These are phyloP conservation scores for Sphenopsis melanotis DNA, from an alignment of 2,797 vertebrate genomes.

Conservation along the genomic window DNA sequence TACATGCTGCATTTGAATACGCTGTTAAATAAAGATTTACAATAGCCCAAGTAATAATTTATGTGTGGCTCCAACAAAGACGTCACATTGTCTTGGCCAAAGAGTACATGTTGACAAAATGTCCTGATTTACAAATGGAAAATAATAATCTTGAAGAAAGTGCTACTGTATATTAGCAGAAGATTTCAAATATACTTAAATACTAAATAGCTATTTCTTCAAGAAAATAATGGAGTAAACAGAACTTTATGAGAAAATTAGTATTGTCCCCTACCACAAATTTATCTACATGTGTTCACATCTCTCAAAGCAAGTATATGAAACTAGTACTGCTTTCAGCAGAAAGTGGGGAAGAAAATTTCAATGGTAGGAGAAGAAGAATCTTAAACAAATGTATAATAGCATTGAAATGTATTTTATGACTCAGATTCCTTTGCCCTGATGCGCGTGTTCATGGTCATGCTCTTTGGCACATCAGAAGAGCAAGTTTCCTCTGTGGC, in stretches of 20 bases:
- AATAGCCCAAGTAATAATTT: constrained; percentile 16
- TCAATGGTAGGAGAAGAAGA: neutral
- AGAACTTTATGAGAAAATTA: neutral
- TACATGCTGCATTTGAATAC: constrained; percentile 15
- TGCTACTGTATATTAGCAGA: neutral
- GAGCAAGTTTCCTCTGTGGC: neutral
- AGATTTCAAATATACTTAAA: neutral
- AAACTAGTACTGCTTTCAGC: neutral
- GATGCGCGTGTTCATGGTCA: rapidly evolving
- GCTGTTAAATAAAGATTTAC: neutral
- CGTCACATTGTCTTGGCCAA: neutral
- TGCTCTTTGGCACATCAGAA: neutral
- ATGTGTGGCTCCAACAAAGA: neutral
- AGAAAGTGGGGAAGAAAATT: neutral
- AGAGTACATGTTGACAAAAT: neutral
- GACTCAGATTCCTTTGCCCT: neutral
- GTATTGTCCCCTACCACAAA: neutral
- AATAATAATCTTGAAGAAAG: neutral
- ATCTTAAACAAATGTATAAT: neutral
- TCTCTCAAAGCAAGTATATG: neutral
- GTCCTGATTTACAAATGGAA: constrained; percentile 10
- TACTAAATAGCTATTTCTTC: neutral
- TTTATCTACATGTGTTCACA: neutral
- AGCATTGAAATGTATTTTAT: neutral
- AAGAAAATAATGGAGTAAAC: neutral